Evolutionary conservation across 2,113 vertebrate genomes (phyloP), one percentile per base, ranked within the genome.

Genomic region (Scolopax mira): DNA sequence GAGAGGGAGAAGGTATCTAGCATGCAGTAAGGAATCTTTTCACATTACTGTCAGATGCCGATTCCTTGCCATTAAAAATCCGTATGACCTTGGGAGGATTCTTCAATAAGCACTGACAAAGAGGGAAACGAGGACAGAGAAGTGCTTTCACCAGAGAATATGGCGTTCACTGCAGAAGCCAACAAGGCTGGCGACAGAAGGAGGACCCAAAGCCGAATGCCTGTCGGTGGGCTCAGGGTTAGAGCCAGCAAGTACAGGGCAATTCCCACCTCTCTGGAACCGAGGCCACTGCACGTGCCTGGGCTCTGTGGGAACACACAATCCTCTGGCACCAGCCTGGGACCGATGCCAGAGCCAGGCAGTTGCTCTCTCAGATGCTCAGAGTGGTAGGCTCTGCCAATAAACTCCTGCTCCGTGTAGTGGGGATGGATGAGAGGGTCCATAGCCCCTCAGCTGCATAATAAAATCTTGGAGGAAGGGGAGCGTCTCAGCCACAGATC

Each of bases 241-340:
- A 55, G 37, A 78, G n/a, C 41, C 7, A 2, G 75, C 15, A 75
- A 69, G 22, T 61, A 42, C 12, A 41, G 13, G 15, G 22, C 22
- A 13, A 10, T 52, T 81, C 35, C 61, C 3, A 4, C 37, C 39
- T 72, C 44, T 64, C 65, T 61, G 39, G 37, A 92, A 37, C 10
- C 0, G 1, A 49, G 78, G 57, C 8, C 30, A 5, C 6, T 0
- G 5, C 11, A 3, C 1, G 0, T 44, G 14, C 33, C 49, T 52
- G 31, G 19, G 70, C 25, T 55, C 24, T 46, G 24, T 24, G 54
- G 58, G 35, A 79, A 24, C 28, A 44, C 2, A n/a, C 7, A 82
- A 79, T 66, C 11, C 52, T 17, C 42, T 14, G 46, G 35, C 52
- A 86, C 18, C 54, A 54, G 41, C 42, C 46, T 49, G 49, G 8